Conservation (phyloP, 2,797 vertebrate genomes). For the Tympanoctomys barrerae region DNA sequence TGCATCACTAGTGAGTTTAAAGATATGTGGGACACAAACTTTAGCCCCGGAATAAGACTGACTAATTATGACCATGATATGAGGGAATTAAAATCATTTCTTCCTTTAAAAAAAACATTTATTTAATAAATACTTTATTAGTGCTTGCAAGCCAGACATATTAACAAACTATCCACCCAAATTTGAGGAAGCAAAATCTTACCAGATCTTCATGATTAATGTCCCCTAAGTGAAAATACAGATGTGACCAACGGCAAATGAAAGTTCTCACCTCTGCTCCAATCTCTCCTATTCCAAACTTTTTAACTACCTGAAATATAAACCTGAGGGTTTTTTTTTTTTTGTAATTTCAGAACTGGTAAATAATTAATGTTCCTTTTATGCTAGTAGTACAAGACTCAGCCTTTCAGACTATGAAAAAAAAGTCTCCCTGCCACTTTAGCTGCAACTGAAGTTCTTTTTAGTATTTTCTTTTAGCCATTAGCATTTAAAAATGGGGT, state of each 20-base stretch:
- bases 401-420: conserved; percentile 25
- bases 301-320: neutral
- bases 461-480: conserved; percentile 1
- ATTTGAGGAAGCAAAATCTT: conserved; percentile 3
- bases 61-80: neutral
- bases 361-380: neutral
- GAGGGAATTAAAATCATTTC: neutral
- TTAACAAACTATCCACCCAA: neutral
- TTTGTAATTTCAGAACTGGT: conserved; percentile 38
- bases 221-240: neutral
- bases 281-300: neutral
- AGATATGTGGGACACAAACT: neutral
- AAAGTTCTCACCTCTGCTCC: neutral
- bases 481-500: conserved; percentile 18
- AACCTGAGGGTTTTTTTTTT: neutral
- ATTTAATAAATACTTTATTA: conserved; percentile 39
- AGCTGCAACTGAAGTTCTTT: neutral
- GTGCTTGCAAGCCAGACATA: neutral
- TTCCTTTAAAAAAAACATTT: neutral
- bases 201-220: neutral
- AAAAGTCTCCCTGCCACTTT: neutral
- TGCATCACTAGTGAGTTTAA: neutral
- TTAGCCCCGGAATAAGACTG: neutral
- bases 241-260: conserved; percentile 2
- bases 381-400: neutral